Percentiles rank a stretch among this genome's conserved stretches.
These are phyloP conservation scores for Peromyscus aztecus DNA, from an alignment of 2,797 vertebrate species.

Conservation along the genomic window DNA sequence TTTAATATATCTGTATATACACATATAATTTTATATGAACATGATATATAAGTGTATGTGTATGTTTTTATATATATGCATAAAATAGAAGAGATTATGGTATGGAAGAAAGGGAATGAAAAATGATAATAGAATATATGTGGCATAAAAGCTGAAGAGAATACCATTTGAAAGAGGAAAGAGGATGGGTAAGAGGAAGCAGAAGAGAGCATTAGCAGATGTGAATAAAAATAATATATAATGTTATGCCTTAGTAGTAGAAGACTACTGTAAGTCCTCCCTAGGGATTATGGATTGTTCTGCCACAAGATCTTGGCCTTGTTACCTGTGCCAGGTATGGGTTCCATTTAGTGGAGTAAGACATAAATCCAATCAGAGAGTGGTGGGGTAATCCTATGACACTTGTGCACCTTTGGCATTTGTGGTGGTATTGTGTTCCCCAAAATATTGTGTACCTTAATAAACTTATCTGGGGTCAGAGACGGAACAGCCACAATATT, in stretches of 20 bases:
- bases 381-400: neutral
- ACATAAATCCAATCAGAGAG: neutral
- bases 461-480: no score
- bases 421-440: no score
- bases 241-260: neutral
- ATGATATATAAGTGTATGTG: neutral
- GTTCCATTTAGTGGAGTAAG: neutral
- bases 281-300: neutral
- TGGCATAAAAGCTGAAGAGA: neutral
- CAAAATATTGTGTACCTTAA: no score
- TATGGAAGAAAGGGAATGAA: neutral
- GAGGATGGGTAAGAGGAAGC: no score
- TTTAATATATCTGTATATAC: no score
- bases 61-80: neutral
- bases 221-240: neutral
- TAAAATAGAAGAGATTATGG: neutral
- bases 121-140: neutral
- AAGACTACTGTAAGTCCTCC: neutral
- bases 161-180: neutral
- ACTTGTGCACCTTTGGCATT: neutral
- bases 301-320: no score
- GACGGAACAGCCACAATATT: no score
- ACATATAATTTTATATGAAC: neutral
- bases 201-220: neutral
- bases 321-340: neutral